phyloP scores from a whole-genome alignment of 1,140 invertebrate species.

The Drosophila kepulauana region DNA sequence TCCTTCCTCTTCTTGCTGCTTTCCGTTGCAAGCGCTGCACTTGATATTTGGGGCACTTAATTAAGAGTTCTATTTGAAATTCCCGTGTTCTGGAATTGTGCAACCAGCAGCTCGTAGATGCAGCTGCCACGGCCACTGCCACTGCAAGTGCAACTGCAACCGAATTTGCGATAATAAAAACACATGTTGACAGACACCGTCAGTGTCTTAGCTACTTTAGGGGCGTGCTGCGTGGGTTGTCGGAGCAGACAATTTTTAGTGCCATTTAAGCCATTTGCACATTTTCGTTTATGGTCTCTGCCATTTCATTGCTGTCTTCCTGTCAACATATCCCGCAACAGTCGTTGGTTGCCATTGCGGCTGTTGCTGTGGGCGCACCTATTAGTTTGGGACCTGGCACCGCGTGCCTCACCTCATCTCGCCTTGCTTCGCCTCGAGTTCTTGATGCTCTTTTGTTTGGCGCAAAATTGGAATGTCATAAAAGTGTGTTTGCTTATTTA shows the following conservation, averaged over 20 bases:
- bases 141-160: constrained; percentile 10
- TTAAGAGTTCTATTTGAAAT: constrained; percentile 67
- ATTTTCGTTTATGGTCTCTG: constrained; percentile 77
- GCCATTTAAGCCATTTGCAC: constrained; percentile 77
- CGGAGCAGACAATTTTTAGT: constrained; percentile 62
- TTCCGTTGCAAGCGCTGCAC: constrained; percentile 14
- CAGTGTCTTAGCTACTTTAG: constrained; percentile 59
- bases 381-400: constrained; percentile 36
- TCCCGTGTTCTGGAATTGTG: constrained; percentile 42
- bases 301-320: constrained; percentile 60
- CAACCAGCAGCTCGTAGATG: neutral
- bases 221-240: constrained; percentile 15
- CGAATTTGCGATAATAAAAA: constrained; percentile 70
- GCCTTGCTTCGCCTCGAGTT: constrained; percentile 10
- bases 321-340: constrained; percentile 33
- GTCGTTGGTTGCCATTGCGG: neutral
- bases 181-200: constrained; percentile 75
- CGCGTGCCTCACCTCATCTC: no score
- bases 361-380: constrained; percentile 41
- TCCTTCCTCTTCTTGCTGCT: constrained; percentile 6
- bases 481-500: constrained; percentile 63
- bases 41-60: constrained; percentile 56
- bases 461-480: constrained; percentile 79
- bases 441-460: constrained; percentile 60
- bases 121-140: neutral